Conservation (phyloP, 2,797 vertebrate genomes). For the Psittacula derbiana region DNA sequence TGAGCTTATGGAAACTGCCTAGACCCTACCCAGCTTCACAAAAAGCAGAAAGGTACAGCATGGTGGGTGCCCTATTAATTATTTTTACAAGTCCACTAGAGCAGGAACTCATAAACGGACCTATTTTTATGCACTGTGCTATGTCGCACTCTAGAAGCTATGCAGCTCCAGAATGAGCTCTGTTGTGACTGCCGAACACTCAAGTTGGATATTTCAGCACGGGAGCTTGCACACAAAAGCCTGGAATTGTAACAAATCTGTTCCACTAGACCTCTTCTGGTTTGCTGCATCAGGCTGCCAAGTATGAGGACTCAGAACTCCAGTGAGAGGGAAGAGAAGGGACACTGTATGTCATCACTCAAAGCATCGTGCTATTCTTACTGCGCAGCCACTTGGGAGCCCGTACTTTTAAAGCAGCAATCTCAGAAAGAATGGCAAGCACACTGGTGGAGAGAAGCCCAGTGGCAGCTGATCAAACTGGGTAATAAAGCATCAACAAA, state of each 20-base stretch:
- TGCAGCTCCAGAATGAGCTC: neutral
- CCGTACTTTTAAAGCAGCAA: neutral
- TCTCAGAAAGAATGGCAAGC: neutral
- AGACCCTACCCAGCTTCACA: neutral
- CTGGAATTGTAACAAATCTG: neutral
- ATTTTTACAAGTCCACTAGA: neutral
- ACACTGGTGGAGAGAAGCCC: neutral
- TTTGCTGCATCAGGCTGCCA: neutral
- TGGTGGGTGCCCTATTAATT: neutral
- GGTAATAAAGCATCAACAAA: neutral
- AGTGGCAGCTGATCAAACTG: conserved; percentile 6
- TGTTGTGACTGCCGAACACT: neutral
- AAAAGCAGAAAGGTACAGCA: neutral
- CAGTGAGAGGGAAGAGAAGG: conserved; percentile 1
- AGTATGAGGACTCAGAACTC: neutral
- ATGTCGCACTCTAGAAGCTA: neutral
- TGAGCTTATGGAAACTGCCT: neutral
- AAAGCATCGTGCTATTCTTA: neutral
- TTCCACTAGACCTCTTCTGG: neutral
- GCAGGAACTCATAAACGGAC: neutral
- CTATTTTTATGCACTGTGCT: neutral
- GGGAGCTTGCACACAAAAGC: neutral
- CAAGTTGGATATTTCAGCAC: neutral
- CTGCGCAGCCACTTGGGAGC: neutral
- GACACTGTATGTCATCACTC: neutral